Evolutionary conservation across 2,888 invertebrate species (phyloP).

Genomic region (Troilus luridus): DNA sequence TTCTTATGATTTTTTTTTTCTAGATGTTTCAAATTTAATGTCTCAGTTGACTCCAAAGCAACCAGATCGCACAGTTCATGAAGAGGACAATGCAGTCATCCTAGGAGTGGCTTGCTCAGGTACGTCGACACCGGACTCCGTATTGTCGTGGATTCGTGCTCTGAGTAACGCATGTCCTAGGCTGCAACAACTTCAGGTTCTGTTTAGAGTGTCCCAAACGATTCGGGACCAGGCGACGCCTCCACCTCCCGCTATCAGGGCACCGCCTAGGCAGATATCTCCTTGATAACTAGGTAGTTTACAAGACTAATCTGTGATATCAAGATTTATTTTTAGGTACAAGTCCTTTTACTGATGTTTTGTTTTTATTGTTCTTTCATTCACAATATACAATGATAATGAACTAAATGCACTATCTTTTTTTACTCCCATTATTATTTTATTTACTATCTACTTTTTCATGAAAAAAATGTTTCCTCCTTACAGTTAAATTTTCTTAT

Average conservation of each 20-base stretch:
- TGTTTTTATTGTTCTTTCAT: background rate
- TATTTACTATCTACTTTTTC: too few species aligned
- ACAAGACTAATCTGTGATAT: conserved; percentile 5
- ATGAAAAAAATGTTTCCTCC: too few species aligned
- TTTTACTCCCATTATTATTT: background rate
- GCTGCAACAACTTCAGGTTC: conserved; percentile 82
- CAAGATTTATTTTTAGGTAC: background rate
- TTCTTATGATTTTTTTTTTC: conserved; percentile 70
- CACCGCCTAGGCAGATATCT: background rate
- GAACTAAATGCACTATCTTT: background rate
- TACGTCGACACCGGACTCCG: conserved; percentile 89
- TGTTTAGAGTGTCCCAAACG: conserved; percentile 73
- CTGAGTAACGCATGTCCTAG: conserved; percentile 74
- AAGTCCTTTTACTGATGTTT: background rate
- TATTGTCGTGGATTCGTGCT: conserved; percentile 86
- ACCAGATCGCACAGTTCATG: conserved; percentile 76
- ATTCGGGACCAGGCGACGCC: background rate
- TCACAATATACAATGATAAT: background rate
- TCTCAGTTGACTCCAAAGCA: conserved; percentile 59
- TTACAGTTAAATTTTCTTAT: too few species aligned
- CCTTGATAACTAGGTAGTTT: background rate
- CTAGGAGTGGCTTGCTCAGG: conserved; percentile 92
- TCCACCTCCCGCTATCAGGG: conserved; percentile 30
- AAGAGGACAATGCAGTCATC: conserved; percentile 93
- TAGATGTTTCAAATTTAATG: conserved; percentile 81